These are phyloP conservation scores for Manacus vitellinus DNA, from an alignment of 2,113 vertebrate species.

Conservation along the genomic window DNA sequence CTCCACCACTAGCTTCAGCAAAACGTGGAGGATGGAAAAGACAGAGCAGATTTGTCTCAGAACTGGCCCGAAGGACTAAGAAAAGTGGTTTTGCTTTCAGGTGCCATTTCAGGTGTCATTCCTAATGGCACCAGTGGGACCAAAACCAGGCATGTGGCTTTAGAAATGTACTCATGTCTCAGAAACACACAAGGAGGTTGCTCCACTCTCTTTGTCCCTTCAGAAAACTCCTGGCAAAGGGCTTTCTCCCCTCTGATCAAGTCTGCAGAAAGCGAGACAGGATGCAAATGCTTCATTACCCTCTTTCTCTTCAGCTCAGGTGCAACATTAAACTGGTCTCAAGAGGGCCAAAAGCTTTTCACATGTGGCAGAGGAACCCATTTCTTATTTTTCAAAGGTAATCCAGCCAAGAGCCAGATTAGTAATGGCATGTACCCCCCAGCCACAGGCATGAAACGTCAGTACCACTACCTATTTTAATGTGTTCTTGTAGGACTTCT, in stretches of 20 bases:
- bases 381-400: constrained; percentile 46
- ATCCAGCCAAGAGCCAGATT: constrained; percentile 46
- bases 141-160: background rate
- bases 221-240: background rate
- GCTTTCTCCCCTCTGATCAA: background rate
- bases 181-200: background rate
- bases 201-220: background rate
- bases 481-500: background rate
- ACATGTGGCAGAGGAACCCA: background rate
- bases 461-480: background rate
- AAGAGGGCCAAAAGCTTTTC: constrained; percentile 37
- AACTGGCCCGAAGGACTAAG: background rate
- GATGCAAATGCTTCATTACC: constrained; percentile 8
- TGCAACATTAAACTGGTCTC: constrained; percentile 18
- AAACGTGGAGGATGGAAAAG: background rate
- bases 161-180: background rate
- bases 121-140: background rate
- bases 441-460: constrained; percentile 46
- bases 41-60: background rate
- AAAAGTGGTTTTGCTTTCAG: background rate
- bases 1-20: background rate
- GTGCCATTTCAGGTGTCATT: background rate
- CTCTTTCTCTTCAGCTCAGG: background rate
- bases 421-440: constrained; percentile 1
- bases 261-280: background rate